These are phyloP conservation scores for Varroa destructor DNA, from an alignment of 1,140 invertebrate species.

Conservation along the genomic window DNA sequence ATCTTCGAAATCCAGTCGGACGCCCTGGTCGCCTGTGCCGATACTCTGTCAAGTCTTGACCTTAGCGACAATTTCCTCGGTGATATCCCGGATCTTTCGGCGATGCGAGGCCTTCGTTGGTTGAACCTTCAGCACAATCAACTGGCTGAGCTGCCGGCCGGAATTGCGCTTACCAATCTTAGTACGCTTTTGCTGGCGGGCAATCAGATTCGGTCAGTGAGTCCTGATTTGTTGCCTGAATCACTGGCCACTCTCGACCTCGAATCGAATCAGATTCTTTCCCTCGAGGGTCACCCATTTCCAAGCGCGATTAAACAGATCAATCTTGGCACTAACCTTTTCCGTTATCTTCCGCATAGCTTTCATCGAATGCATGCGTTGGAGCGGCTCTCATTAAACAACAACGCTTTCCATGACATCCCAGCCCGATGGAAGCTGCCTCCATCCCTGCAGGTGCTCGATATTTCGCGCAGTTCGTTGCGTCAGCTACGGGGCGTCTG, in stretches of 20 bases:
- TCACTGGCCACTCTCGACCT: conserved; percentile 10
- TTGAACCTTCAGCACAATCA: conserved; percentile 23
- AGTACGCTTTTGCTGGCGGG: conserved; percentile 5
- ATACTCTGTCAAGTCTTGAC: conserved; percentile 19
- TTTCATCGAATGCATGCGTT: conserved; percentile 1
- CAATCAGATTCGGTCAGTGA: neutral
- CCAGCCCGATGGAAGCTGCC: conserved; percentile 13
- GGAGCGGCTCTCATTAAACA: neutral
- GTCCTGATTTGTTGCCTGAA: neutral
- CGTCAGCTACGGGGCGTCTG: neutral
- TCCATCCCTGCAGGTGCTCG: neutral
- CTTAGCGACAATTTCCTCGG: conserved; percentile 16
- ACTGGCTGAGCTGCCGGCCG: neutral
- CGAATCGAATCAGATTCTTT: conserved; percentile 13
- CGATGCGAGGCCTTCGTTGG: neutral
- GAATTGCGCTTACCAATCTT: neutral
- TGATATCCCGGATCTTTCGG: neutral
- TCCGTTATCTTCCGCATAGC: neutral
- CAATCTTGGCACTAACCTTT: conserved; percentile 7
- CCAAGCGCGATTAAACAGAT: neutral
- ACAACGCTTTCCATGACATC: conserved; percentile 4
- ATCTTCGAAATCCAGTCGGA: neutral
- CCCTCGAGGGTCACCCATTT: conserved; percentile 2
- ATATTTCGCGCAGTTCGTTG: conserved; percentile 4
- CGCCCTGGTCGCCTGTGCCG: neutral